Conservation (phyloP, 2,888 invertebrate species). For the Heliconius ethilla region DNA sequence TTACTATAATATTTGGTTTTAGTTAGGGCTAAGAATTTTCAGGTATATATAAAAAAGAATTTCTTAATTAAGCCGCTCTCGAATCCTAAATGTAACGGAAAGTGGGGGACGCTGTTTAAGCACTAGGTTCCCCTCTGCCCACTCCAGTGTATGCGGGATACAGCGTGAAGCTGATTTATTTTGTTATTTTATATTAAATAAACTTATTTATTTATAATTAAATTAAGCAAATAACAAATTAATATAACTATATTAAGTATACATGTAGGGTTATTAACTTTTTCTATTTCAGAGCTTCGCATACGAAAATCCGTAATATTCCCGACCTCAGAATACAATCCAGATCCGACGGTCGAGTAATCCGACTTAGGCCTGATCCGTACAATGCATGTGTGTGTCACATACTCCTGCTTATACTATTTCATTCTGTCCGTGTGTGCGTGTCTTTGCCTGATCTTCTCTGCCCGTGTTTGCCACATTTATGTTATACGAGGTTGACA, state of each 20-base stretch:
- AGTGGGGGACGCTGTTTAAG: no score
- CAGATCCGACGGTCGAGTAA: constrained; percentile 74
- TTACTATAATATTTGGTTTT: not conserved
- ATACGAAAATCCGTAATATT: constrained; percentile 64
- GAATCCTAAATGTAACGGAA: no score
- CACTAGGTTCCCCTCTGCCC: no score
- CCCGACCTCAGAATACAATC: constrained; percentile 61
- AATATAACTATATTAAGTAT: not conserved
- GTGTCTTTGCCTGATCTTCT: constrained; percentile 40
- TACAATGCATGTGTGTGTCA: constrained; percentile 53
- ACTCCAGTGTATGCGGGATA: no score
- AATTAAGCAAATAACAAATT: no score
- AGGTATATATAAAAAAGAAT: not conserved
- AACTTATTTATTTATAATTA: no score
- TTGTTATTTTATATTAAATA: no score
- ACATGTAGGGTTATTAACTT: constrained; percentile 14
- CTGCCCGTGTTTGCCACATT: constrained; percentile 32
- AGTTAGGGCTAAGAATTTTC: not conserved
- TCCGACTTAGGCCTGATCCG: constrained; percentile 77
- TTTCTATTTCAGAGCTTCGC: constrained; percentile 35
- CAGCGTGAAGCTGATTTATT: no score
- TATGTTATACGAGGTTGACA: constrained; percentile 38
- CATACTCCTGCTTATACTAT: constrained; percentile 40
- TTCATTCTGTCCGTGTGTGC: constrained; percentile 50
- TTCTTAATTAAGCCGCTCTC: no score